Percentiles rank a stretch among this genome's conserved stretches.
Conservation (phyloP, 1,140 invertebrate species). For the Lasaia peninsularis region DNA sequence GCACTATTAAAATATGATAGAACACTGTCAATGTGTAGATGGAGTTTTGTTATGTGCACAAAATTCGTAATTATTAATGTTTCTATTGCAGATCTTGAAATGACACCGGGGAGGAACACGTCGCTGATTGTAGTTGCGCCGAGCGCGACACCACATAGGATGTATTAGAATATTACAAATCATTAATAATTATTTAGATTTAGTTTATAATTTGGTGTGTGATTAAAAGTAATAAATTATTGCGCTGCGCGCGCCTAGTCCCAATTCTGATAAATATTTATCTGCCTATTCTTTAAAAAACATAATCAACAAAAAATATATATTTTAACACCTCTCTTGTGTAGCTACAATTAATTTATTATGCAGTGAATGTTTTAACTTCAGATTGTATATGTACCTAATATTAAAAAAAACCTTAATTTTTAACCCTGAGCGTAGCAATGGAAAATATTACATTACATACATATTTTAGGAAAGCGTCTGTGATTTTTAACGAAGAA, state of each 20-base stretch:
- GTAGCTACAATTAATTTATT: constrained; percentile 73
- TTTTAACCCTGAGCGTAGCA: constrained; percentile 56
- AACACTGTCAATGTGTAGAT: neutral
- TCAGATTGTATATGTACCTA: constrained; percentile 52
- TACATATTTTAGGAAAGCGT: constrained; percentile 76
- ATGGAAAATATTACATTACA: constrained; percentile 63
- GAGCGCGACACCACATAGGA: constrained; percentile 49
- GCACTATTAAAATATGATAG: neutral
- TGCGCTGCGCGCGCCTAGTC: constrained; percentile 71
- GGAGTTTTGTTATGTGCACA: neutral
- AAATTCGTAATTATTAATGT: constrained; percentile 12
- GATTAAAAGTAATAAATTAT: constrained; percentile 72
- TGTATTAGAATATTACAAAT: constrained; percentile 53
- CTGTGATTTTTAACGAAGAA: constrained; percentile 74
- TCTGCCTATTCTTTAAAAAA: constrained; percentile 66
- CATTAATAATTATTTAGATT: constrained; percentile 69
- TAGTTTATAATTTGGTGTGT: constrained; percentile 72
- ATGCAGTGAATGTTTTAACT: constrained; percentile 47
- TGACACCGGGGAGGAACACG: constrained; percentile 40
- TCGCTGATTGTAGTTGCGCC: constrained; percentile 42
- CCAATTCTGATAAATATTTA: constrained; percentile 68
- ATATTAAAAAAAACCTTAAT: constrained; percentile 47
- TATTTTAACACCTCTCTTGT: constrained; percentile 57
- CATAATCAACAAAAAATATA: constrained; percentile 49
- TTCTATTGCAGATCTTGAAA: constrained; percentile 62